Evolutionary conservation across 2,797 vertebrate genomes (phyloP).

Genomic region (Setipinna tenuifilis): DNA sequence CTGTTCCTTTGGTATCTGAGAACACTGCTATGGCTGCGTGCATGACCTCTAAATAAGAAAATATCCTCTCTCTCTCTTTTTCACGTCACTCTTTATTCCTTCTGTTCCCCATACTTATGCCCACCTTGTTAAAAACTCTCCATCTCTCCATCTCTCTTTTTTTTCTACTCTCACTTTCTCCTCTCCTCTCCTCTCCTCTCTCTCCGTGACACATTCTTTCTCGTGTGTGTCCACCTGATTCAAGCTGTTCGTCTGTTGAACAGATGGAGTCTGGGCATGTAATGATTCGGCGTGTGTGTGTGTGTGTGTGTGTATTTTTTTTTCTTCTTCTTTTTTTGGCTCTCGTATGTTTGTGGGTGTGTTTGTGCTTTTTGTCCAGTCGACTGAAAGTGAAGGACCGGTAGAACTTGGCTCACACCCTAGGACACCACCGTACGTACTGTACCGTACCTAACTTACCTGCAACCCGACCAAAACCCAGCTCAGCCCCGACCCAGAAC

Average conservation of each 20-base stretch:
- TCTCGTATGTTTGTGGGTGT: conserved; percentile 22
- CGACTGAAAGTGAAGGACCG: conserved; percentile 63
- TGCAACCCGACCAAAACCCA: conserved; percentile 33
- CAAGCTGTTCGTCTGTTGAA: neutral
- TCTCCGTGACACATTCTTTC: conserved; percentile 6
- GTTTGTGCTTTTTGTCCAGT: conserved; percentile 58
- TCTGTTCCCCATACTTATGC: too few relatives aligned
- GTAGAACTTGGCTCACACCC: conserved; percentile 79
- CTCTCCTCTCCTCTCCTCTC: neutral
- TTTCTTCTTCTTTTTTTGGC: conserved; percentile 22
- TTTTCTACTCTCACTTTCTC: neutral
- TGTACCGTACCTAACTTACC: conserved; percentile 41
- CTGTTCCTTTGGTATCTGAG: too few relatives aligned
- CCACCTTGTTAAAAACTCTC: neutral
- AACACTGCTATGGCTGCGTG: too few relatives aligned
- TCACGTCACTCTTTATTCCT: too few relatives aligned
- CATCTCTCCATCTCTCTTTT: neutral
- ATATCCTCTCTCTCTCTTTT: too few relatives aligned
- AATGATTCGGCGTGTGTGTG: neutral
- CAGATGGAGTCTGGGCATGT: neutral
- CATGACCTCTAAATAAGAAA: too few relatives aligned
- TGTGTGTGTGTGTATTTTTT: conserved; percentile 38
- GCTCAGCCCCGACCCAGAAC: conserved; percentile 20
- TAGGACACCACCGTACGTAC: conserved; percentile 49
- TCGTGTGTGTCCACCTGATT: conserved; percentile 27